Conservation (phyloP, 2,113 vertebrate species). For the Tychaedon coryphoeus region DNA sequence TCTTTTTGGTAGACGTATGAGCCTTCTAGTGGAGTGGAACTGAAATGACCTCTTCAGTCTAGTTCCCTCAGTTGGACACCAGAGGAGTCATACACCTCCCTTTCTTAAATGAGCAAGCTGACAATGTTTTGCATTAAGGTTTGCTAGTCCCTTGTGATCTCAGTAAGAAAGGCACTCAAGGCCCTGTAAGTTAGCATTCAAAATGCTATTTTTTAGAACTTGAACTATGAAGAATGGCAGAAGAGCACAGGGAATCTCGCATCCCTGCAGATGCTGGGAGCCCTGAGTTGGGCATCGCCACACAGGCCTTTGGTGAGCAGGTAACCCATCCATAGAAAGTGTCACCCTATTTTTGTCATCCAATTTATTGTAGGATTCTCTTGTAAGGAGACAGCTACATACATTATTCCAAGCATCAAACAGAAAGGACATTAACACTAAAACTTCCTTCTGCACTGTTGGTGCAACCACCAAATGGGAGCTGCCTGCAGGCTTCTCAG, state of each 20-base stretch:
- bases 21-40: background rate
- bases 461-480: background rate
- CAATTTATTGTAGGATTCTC: background rate
- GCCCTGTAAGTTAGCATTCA: background rate
- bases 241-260: background rate
- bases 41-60: background rate
- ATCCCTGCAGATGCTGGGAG: background rate
- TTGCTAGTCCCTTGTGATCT: background rate
- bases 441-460: background rate
- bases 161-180: background rate
- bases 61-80: background rate
- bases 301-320: background rate
- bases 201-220: background rate
- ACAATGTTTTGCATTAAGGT: background rate
- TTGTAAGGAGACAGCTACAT: background rate
- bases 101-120: background rate
- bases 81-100: background rate
- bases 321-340: background rate
- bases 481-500: background rate
- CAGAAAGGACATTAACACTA: background rate
- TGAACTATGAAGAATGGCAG: background rate
- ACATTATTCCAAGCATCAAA: background rate
- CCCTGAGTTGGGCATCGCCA: rapidly evolving
- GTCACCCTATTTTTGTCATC: background rate
- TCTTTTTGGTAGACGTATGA: background rate